Evolutionary conservation across 2,888 invertebrate genomes (phyloP), one percentile per base, ranked within the genome.

Genomic region (Sphecodes monilicornis): DNA sequence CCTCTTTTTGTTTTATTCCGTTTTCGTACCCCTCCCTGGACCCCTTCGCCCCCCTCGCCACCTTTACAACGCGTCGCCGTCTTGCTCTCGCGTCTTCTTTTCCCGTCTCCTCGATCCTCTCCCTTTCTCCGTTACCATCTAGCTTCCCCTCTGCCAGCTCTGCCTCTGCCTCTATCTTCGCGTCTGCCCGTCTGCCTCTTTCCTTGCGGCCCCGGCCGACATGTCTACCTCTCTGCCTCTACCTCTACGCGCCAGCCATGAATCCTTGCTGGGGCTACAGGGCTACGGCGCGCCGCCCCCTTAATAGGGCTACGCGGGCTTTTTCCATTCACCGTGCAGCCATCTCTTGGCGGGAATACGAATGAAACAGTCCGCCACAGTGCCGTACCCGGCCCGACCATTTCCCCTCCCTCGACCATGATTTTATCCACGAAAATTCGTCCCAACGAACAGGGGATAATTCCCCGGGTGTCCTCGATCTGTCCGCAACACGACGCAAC

Each of bases 261-360:
- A 94, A 94, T 94, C 94, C 94, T 93, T 90, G 91, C 92, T 91
- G 92, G 92, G 89, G 91, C 93, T 88, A 90, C 88, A 78, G 86
- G 87, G 86, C 80, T 84, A 74, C 70, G 84, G 88, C 91, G 92
- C 92, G 90, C 94, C 95, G 94, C 95, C 94, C 95, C 93, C 93
- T 95, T 95, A 95, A 95, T 95, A 93, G 96, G 95, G 93, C 93
- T 93, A 91, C 92, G 92, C 90, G 89, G 91, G 90, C 91, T 93
- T 95, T 95, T 93, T 95, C 90, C 90, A 95, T 92, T 91, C 92
- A 91, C 86, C 70, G 90, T 94, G 92, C 90, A 89, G 93, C 94
- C 94, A 94, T 94, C 94, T 94, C 88, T 88, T 89, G 90, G 88
- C 74, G 60, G 78, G 76, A 78, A 46, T 72, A 80, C 54, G 80